A percentile compares a stretch with the other conserved stretches of the same genome.
phyloP scores from a whole-genome alignment of 2,888 invertebrate species.

The Seladonia tumulorum region DNA sequence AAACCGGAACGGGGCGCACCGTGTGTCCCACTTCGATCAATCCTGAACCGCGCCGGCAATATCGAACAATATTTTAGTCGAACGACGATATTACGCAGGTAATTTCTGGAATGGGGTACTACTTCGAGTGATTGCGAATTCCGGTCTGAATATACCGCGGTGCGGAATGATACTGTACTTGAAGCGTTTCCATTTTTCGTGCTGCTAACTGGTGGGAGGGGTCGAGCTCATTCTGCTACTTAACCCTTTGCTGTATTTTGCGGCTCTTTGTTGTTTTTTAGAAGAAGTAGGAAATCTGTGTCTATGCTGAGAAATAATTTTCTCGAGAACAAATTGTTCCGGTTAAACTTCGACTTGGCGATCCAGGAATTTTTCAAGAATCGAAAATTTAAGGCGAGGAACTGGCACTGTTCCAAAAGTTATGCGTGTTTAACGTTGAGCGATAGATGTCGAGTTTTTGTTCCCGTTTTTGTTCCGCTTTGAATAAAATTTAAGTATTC shows the following conservation, averaged over 20 bases:
- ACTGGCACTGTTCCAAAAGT: too few relatives aligned
- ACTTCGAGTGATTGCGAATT: background rate
- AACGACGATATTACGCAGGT: background rate
- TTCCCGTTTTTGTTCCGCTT: too few relatives aligned
- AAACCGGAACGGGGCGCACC: background rate
- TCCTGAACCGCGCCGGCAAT: background rate
- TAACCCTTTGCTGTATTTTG: background rate
- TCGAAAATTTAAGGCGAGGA: too few relatives aligned
- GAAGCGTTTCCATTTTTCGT: background rate
- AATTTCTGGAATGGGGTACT: slow-evolving; percentile 4
- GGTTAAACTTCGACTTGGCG: too few relatives aligned
- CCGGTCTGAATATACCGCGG: background rate
- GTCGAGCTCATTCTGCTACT: background rate
- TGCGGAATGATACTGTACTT: background rate
- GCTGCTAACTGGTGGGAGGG: background rate
- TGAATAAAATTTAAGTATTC: too few relatives aligned
- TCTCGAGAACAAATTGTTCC: too few relatives aligned
- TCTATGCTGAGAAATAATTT: background rate
- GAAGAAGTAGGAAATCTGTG: background rate
- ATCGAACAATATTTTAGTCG: slow-evolving; percentile 8
- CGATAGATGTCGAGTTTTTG: too few relatives aligned
- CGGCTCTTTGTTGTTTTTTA: background rate
- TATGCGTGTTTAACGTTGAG: background rate
- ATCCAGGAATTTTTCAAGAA: too few relatives aligned
- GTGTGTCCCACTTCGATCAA: background rate